A percentile compares a stretch with the other conserved stretches of the same genome.
phyloP scores from a whole-genome alignment of 2,113 vertebrate species.

The Neolamprologus variostigma region DNA sequence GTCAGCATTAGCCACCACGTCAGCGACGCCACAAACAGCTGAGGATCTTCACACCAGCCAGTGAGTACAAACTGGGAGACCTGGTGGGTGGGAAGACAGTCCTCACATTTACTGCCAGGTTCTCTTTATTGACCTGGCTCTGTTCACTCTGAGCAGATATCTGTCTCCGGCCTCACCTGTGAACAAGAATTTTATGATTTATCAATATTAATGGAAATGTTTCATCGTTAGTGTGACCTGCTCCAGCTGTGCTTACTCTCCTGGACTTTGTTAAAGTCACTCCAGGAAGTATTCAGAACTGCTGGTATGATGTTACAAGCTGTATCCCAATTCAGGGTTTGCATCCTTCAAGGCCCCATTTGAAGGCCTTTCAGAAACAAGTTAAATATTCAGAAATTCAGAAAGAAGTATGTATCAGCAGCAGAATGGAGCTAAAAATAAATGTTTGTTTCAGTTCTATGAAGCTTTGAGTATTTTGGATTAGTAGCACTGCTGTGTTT shows the following conservation, averaged over 20 bases:
- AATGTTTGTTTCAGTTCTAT: neutral
- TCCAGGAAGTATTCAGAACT: neutral
- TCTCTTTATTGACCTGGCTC: neutral
- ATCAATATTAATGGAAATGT: neutral
- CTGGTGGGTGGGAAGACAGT: neutral
- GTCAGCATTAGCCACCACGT: neutral
- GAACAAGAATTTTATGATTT: neutral
- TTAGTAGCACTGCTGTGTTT: accelerated
- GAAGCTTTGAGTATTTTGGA: neutral
- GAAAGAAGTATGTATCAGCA: neutral
- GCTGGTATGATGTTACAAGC: neutral
- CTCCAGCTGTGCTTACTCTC: accelerated
- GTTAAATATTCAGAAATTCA: accelerated
- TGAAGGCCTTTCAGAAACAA: neutral
- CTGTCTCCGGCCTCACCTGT: neutral
- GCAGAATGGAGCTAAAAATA: accelerated
- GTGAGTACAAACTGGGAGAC: neutral
- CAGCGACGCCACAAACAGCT: neutral
- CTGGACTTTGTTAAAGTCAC: neutral
- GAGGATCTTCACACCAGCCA: neutral
- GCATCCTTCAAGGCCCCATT: neutral
- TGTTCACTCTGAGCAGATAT: neutral
- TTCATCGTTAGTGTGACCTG: neutral
- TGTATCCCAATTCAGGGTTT: neutral
- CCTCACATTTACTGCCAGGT: neutral